phyloP scores from a whole-genome alignment of 1,140 invertebrate species.

The Zaprionus ornatus region DNA sequence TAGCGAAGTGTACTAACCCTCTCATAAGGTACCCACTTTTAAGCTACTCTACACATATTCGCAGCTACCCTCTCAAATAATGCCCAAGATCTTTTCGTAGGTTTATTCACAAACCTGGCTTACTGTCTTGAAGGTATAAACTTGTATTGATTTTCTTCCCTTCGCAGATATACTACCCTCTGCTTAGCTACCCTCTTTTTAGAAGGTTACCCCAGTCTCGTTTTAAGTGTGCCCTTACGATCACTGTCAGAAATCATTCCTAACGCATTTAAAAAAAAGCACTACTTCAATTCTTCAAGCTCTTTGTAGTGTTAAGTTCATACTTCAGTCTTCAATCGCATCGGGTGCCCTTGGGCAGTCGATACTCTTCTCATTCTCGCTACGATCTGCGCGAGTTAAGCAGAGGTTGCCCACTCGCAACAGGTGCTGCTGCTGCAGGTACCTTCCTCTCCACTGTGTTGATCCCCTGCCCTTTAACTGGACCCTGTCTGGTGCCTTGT shows the following conservation, averaged over 20 bases:
- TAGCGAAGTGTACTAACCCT: too few species aligned
- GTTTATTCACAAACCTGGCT: too few species aligned
- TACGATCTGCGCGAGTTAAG: background rate
- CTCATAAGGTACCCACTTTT: too few species aligned
- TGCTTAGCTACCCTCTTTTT: too few species aligned
- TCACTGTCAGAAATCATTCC: background rate
- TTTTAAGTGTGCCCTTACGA: background rate
- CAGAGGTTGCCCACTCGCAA: background rate
- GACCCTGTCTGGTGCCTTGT: background rate
- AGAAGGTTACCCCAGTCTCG: background rate
- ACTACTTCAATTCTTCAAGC: background rate
- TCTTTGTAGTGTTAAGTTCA: background rate
- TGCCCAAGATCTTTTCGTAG: too few species aligned
- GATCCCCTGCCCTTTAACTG: background rate
- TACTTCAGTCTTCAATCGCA: background rate
- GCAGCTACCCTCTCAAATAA: too few species aligned
- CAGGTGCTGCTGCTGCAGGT: constrained; percentile 1
- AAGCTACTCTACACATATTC: too few species aligned
- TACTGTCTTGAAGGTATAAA: too few species aligned
- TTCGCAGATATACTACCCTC: too few species aligned
- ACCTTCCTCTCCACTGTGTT: background rate
- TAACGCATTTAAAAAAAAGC: background rate
- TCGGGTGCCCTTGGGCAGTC: background rate
- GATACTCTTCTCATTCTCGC: background rate
- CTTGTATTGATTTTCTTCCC: rapidly evolving